phyloP scores from a whole-genome alignment of 2,888 invertebrate genomes.

The Nymphalis urticae region DNA sequence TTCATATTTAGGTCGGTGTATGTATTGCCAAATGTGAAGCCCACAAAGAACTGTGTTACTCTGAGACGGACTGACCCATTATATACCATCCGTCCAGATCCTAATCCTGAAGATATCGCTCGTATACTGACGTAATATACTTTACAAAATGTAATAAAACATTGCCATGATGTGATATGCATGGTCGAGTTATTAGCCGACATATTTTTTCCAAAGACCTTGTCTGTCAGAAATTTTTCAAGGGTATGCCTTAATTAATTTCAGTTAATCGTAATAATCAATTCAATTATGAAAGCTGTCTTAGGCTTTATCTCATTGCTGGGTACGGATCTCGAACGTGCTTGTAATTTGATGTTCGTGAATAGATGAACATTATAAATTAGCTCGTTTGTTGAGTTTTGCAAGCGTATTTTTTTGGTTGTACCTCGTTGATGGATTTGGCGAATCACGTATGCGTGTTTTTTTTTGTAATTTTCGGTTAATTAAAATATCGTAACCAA shows the following conservation, averaged over 20 bases:
- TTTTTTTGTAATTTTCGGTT: neutral
- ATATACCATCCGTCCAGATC: slow-evolving; percentile 64
- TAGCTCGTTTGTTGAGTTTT: slow-evolving; percentile 23
- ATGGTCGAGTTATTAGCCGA: slow-evolving; percentile 62
- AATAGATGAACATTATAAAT: slow-evolving; percentile 39
- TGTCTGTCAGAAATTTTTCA: slow-evolving; percentile 60
- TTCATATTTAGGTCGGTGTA: slow-evolving; percentile 60
- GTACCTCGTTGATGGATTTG: slow-evolving; percentile 4
- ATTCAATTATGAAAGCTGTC: slow-evolving; percentile 43
- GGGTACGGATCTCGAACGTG: slow-evolving; percentile 37
- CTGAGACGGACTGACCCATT: slow-evolving; percentile 58
- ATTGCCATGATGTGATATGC: slow-evolving; percentile 55
- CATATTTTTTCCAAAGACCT: slow-evolving; percentile 60
- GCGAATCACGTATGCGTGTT: neutral
- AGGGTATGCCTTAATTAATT: slow-evolving; percentile 58
- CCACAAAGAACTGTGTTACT: slow-evolving; percentile 50
- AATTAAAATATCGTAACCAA: slow-evolving; percentile 1
- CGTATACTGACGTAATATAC: slow-evolving; percentile 61
- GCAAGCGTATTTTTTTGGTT: slow-evolving; percentile 9
- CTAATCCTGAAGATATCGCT: slow-evolving; percentile 64
- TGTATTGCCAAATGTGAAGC: slow-evolving; percentile 53
- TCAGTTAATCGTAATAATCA: slow-evolving; percentile 41
- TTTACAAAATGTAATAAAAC: slow-evolving; percentile 51
- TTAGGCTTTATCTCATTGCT: slow-evolving; percentile 42
- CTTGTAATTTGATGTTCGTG: slow-evolving; percentile 42